These are phyloP conservation scores for Menidia menidia DNA, from an alignment of 2,797 vertebrate species.

Conservation along the genomic window DNA sequence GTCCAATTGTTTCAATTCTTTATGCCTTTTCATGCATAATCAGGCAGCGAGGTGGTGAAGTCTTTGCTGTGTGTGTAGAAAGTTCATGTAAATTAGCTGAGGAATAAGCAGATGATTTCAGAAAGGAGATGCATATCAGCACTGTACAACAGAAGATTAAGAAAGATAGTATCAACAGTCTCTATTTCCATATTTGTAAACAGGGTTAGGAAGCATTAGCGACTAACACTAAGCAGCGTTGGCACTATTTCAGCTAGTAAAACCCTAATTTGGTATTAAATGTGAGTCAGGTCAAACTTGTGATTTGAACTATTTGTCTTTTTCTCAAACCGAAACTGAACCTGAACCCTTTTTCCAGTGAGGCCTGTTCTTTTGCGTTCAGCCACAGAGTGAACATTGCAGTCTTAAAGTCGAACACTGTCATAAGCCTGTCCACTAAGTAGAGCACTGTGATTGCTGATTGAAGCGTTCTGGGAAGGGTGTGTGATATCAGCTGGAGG, in stretches of 20 bases:
- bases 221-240: not conserved
- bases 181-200: not conserved
- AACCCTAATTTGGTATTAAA: not conserved
- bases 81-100: not conserved
- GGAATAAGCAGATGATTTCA: not conserved
- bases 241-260: not conserved
- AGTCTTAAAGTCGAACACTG: no score
- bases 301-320: not conserved
- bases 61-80: not conserved
- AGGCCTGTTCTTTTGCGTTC: not conserved
- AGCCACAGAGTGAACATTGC: not conserved
- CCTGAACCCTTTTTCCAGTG: not conserved
- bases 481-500: slow-evolving; percentile 14
- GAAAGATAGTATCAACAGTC: not conserved
- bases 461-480: slow-evolving; percentile 18
- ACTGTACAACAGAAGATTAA: not conserved
- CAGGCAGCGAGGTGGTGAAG: no score
- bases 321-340: not conserved
- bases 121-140: not conserved
- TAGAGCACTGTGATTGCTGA: slow-evolving; percentile 4
- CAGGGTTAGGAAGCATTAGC: not conserved
- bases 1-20: no score
- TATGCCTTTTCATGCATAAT: no score
- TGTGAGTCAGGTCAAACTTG: not conserved
- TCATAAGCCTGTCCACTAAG: not conserved